Base-by-base conservation (phyloP, 2,113 vertebrate species). In the Philantomba maxwellii region DNA sequence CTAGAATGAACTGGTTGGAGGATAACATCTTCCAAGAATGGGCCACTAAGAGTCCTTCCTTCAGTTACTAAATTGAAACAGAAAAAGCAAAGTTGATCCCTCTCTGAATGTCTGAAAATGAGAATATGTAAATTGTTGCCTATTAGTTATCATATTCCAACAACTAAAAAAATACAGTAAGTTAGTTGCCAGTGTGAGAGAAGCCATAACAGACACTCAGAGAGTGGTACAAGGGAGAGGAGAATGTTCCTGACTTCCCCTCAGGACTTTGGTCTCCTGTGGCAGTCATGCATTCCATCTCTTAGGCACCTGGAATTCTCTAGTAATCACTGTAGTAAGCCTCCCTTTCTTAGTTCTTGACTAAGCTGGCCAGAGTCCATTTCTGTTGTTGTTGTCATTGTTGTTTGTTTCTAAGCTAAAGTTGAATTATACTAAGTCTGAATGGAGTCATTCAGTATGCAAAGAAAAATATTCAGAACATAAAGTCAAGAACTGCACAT, bases 401-500 rank as follows among this genome's bases (percentile, higher is more conserved):
- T 5, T 53, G 25, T 21, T 39, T 81, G 14, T 55, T 58, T 89
- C 62, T 26, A 83, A 87, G 55, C 25, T 43, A 73, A 94, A 78
- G 8, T 51, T 33, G 6, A 13, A 39, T 81, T 91, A 83, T 51
- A 30, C 33, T 33, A 13, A 2, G 33, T 39, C 26, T 77, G 16
- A 89, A 64, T 84, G 62, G 23, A 83, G 62, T 80, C 49, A 9
- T 43, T 87, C 30, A 45, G 19, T 60, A 33, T 6, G 12, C 25
- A 73, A 87, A 92, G 21, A 57, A 89, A 93, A 93, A 80, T 30
- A 84, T 78, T 91, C 17, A 89, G 75, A 88, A 96, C 60, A 47
- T 45, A 60, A 78, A 36, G 47, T 26, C 19, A 66, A 82, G 21
- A 51, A 17, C 25, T 43, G 25, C 57, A 19, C 43, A 47, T 30